These are phyloP conservation scores for Cyprinodon variegatus DNA, from an alignment of 2,113 vertebrate genomes.

Conservation along the genomic window DNA sequence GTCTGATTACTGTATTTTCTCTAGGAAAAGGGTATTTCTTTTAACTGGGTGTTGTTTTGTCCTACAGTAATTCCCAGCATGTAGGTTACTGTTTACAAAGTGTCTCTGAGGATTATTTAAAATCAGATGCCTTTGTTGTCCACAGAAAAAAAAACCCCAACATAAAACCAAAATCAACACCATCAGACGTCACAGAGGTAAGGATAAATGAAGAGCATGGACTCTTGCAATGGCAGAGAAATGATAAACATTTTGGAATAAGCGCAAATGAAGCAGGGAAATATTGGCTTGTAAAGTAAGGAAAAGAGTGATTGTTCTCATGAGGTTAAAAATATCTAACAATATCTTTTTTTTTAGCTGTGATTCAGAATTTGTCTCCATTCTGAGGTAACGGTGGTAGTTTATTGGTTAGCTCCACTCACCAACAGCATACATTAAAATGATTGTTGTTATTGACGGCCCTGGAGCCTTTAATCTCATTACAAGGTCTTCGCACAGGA, in stretches of 20 bases:
- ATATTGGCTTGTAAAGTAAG: constrained; percentile 9
- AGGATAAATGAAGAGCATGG: constrained; percentile 40
- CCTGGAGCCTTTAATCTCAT: constrained; percentile 41
- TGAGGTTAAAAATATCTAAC: neutral
- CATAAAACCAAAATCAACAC: constrained; percentile 39
- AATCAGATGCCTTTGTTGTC: constrained; percentile 34
- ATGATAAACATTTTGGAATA: constrained; percentile 21
- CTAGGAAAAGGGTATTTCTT: neutral
- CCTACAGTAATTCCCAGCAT: constrained; percentile 1
- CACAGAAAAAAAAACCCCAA: constrained; percentile 43
- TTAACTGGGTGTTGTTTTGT: neutral
- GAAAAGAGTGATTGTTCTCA: constrained; percentile 3
- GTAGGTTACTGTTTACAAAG: neutral
- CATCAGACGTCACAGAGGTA: constrained; percentile 31
- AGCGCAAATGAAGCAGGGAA: constrained; percentile 21
- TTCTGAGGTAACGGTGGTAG: constrained; percentile 68
- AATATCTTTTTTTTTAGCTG: constrained; percentile 22
- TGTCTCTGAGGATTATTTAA: constrained; percentile 9
- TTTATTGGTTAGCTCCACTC: constrained; percentile 40
- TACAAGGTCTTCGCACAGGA: constrained; percentile 50
- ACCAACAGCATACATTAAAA: constrained; percentile 57
- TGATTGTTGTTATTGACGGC: constrained; percentile 27
- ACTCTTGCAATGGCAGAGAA: constrained; percentile 13
- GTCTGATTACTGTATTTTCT: neutral
- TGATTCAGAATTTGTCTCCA: constrained; percentile 34